Base-by-base conservation (phyloP, 2,113 vertebrate species). In the Etheostoma spectabile region DNA sequence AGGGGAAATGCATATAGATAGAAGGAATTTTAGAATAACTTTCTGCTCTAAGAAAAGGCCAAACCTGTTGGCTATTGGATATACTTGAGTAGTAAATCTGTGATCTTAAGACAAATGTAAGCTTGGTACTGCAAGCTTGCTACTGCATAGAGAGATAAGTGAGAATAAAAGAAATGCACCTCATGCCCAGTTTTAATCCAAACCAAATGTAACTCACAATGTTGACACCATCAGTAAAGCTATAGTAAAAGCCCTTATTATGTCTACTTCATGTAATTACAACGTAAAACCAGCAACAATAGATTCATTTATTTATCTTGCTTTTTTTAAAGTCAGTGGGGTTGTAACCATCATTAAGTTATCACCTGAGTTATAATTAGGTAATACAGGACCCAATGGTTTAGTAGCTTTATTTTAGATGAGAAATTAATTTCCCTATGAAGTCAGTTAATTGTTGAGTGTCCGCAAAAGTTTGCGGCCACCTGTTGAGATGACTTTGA, bases 81-180 rank as follows among this genome's bases (percentile, higher is more conserved):
- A 13, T 21, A 69, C 48, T 64, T 49, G 0, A 46, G 1, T 55
- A 46, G 18, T 33, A 35, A 10, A 24, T 42, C 6, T 53, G 14
- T 61, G 27, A 71, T 48, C 55, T 60, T 18, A 21, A 73, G 48
- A 71, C 53, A n/a, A 7, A 48, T 76, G 62, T 11, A 27, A 53
- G 24, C n/a, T 42, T 12, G 21, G 22, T 8, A 38, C 35, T 76
- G 61, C 10, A 24, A 52, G 38, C 15, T 42, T 12, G 21, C 22
- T 65, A 30, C n/a, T 19, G 14, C 8, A 18, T 16, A 35, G n/a
- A n/a, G n/a, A n/a, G 1, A 24, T 3, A 22, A 16, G 19, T 21
- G 0, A n/a, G 2, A 56, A 19, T 24, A 1, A 27, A 46, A 22
- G 3, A 62, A 21, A 1, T 53, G 6, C 3, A 16, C 33, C n/a